phyloP scores from a whole-genome alignment of 2,797 vertebrate species.

The Microcaecilia unicolor region DNA sequence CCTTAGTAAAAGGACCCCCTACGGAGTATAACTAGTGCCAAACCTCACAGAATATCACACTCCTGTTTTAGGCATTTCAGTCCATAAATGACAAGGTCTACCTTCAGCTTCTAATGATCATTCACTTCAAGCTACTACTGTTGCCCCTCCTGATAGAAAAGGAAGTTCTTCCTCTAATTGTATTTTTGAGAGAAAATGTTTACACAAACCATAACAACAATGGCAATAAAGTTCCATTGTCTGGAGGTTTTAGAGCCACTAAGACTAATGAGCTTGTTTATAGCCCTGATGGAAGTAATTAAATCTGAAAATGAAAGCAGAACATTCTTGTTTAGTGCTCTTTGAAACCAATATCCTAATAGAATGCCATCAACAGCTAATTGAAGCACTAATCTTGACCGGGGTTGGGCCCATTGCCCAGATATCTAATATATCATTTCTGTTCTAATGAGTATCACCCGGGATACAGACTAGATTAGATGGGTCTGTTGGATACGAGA shows the following conservation, averaged over 20 bases:
- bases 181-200: slow-evolving; percentile 10
- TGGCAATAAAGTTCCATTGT: slow-evolving; percentile 40
- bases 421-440: slow-evolving; percentile 49
- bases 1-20: too few relatives aligned
- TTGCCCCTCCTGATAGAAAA: neutral
- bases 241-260: slow-evolving; percentile 41
- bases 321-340: slow-evolving; percentile 55
- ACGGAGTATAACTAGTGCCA: too few relatives aligned
- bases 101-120: neutral
- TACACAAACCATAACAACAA: slow-evolving; percentile 25
- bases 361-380: slow-evolving; percentile 53
- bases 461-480: slow-evolving; percentile 19
- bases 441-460: slow-evolving; percentile 40
- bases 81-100: accelerated
- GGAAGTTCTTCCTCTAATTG: neutral
- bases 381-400: slow-evolving; percentile 50
- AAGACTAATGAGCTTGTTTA: slow-evolving; percentile 57
- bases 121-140: neutral
- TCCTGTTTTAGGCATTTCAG: too few relatives aligned
- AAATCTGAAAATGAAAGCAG: slow-evolving; percentile 56
- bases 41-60: too few relatives aligned
- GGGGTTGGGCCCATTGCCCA: slow-evolving; percentile 45
- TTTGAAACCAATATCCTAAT: slow-evolving; percentile 55
- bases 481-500: slow-evolving; percentile 3
- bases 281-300: slow-evolving; percentile 59